Conservation (phyloP, 2,113 vertebrate species). For the Caracal caracal region DNA sequence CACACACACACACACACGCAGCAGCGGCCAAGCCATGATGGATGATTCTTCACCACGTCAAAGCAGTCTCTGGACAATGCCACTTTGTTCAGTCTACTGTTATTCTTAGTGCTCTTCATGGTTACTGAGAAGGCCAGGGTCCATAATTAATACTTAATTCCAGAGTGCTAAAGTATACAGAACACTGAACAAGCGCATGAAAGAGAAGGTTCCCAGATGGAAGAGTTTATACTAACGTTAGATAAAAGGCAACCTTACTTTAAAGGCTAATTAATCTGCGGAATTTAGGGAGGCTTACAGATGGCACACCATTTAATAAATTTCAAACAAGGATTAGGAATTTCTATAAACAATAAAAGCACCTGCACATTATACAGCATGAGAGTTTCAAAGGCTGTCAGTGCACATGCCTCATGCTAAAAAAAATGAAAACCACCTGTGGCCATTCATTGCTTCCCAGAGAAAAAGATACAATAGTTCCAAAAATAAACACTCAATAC, state of each 20-base stretch:
- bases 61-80: background rate
- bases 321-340: constrained; percentile 49
- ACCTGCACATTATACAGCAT: constrained; percentile 53
- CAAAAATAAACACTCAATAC: constrained; percentile 40
- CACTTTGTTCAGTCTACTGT: background rate
- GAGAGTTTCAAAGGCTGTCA: constrained; percentile 49
- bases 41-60: background rate
- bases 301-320: constrained; percentile 37
- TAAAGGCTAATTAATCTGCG: constrained; percentile 36
- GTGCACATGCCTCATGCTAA: background rate
- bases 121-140: background rate
- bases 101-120: background rate
- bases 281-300: constrained; percentile 46
- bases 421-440: constrained; percentile 61
- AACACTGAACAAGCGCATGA: background rate
- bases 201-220: constrained; percentile 44
- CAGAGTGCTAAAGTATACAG: background rate
- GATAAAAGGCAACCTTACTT: constrained; percentile 53
- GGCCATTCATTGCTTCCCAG: background rate
- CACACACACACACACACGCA: accelerated
- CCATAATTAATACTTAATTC: background rate
- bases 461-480: background rate
- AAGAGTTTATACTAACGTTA: constrained; percentile 31
- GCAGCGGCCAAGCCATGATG: background rate
- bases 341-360: constrained; percentile 60